A percentile compares a stretch with the other conserved stretches of the same genome.
Evolutionary conservation across 2,888 invertebrate species (phyloP).

Genomic region (Tanytarsus gracilentus): DNA sequence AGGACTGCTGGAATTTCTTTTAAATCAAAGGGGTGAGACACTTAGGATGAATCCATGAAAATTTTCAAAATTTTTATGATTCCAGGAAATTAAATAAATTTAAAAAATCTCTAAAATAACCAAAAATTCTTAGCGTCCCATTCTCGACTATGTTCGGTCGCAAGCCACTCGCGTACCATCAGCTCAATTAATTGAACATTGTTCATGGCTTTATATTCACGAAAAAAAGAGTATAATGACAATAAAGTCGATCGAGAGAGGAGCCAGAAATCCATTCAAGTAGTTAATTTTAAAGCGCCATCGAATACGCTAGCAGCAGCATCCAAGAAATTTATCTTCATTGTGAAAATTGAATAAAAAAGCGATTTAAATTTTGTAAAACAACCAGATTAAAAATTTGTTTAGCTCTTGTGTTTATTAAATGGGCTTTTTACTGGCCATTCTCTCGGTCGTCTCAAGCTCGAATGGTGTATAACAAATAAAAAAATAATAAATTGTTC

Average conservation of each 20-base stretch:
- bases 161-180: neutral
- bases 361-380: constrained; percentile 27
- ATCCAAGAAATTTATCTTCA: constrained; percentile 3
- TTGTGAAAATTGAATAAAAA: constrained; percentile 13
- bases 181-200: constrained; percentile 28
- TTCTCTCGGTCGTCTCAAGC: neutral
- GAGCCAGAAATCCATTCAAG: constrained; percentile 4
- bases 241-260: constrained; percentile 3
- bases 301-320: constrained; percentile 12
- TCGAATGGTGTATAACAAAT: neutral
- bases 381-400: constrained; percentile 29
- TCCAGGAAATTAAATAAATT: no score
- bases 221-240: neutral
- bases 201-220: neutral
- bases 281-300: constrained; percentile 1
- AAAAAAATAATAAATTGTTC: constrained; percentile 11
- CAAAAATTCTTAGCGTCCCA: neutral
- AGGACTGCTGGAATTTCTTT: constrained; percentile 4
- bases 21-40: no score
- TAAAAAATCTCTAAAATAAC: no score
- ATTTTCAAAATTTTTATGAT: no score
- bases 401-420: constrained; percentile 29
- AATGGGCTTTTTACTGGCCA: constrained; percentile 7
- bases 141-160: no score
- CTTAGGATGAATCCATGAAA: constrained; percentile 4